Conservation (phyloP, 2,113 vertebrate genomes). For the Sporophila hypoxantha region DNA sequence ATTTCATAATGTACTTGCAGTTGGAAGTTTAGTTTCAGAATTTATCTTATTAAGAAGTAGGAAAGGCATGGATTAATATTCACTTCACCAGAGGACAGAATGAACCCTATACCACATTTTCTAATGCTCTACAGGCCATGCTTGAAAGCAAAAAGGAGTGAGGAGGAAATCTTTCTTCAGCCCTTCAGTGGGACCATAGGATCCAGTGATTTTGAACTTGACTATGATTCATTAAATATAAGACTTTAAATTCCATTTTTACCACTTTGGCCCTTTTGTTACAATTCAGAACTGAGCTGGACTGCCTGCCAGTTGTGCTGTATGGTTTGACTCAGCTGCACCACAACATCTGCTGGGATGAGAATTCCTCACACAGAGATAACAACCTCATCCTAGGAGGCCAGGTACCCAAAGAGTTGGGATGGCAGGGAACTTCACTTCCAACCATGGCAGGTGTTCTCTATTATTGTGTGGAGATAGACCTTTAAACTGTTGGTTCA, state of each 20-base stretch:
- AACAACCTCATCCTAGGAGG: neutral
- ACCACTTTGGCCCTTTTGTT: neutral
- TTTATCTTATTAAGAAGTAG: neutral
- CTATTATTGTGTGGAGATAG: neutral
- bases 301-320: neutral
- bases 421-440: neutral
- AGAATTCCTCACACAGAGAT: neutral
- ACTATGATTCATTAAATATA: neutral
- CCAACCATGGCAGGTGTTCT: neutral
- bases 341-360: neutral
- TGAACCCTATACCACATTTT: neutral
- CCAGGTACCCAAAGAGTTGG: neutral
- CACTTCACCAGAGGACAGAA: neutral
- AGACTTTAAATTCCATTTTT: neutral
- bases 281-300: neutral
- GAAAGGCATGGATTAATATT: neutral
- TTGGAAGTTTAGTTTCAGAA: neutral
- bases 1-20: neutral
- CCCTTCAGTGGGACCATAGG: accelerated
- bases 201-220: neutral
- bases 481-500: neutral
- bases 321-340: neutral
- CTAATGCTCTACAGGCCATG: neutral
- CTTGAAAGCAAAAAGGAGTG: neutral
- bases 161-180: neutral